Base-by-base conservation (phyloP, 2,113 vertebrate species). In the Stegostoma tigrinum region DNA sequence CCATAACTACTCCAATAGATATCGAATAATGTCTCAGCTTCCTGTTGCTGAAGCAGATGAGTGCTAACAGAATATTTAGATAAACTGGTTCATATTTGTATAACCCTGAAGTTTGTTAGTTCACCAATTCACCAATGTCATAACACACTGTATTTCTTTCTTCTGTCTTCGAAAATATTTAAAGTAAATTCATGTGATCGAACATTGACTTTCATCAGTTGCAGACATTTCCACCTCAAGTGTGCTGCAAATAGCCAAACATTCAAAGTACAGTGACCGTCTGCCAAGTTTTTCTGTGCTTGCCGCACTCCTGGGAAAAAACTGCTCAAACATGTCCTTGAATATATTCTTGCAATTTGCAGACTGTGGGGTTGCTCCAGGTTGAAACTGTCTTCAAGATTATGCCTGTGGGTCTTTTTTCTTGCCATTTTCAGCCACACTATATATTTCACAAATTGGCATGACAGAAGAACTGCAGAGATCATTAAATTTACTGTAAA, bases 401-500 rank as follows among this genome's bases (percentile, higher is more conserved):
- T 30, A 8, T 61, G 52, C 30, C 52, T 91, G 48, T n/a, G 5
- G 87, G 27, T 52, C 6, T 61, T 61, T 61, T 64, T 64, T 91
- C 4, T 14, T 64, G 30, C 55, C 87, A 64, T 55, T 91, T 91
- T 91, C 55, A 91, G 30, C 30, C 87, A 91, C 87, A 64, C 14
- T 61, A 90, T 61, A 87, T 55, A 6, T 90, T 64, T 91, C 17
- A 91, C 87, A 91, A 61, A 61, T 91, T 91, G 87, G 30, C n/a
- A 64, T 30, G 7, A 19, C 55, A 64, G 30, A 61, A 64, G 30
- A 61, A 64, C 55, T 30, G 21, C 30, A 64, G 30, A 91, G 55
- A n/a, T 64, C 52, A 91, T 91, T 91, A 83, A 83, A 30, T 52
- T 48, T 89, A 55, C 86, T 0, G 86, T 89, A 30, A 89, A 55